phyloP scores from a whole-genome alignment of 2,888 invertebrate species.

The Drosophila paranaensis region DNA sequence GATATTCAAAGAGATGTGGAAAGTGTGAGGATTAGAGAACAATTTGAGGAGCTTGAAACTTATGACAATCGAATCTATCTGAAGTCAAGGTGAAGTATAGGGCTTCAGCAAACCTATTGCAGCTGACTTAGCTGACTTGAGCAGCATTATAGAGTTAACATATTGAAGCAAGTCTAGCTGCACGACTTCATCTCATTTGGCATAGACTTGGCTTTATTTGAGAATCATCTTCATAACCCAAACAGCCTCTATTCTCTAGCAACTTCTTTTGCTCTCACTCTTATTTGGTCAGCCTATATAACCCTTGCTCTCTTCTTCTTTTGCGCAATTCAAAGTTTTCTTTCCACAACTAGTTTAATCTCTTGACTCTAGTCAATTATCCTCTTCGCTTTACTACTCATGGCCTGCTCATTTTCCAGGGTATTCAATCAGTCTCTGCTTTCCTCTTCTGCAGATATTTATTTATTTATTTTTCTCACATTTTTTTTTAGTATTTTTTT shows the following conservation, averaged over 20 bases:
- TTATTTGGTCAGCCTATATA: not conserved
- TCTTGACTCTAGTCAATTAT: not conserved
- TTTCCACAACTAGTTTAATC: too few species aligned
- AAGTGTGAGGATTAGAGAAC: not conserved
- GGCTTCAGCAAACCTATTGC: too few species aligned
- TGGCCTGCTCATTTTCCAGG: not conserved
- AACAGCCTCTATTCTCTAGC: not conserved
- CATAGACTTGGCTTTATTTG: not conserved
- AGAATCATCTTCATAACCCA: not conserved
- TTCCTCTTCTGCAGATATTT: not conserved
- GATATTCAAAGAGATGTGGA: not conserved
- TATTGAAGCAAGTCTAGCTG: not conserved
- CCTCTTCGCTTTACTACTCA: not conserved
- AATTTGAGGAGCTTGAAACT: too few species aligned
- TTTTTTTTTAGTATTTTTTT: too few species aligned
- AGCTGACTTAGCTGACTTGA: too few species aligned
- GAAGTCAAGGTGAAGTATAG: too few species aligned
- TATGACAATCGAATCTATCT: too few species aligned
- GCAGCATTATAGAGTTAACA: too few species aligned
- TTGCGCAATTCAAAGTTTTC: too few species aligned
- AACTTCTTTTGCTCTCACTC: not conserved
- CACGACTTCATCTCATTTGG: not conserved
- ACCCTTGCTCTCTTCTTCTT: too few species aligned
- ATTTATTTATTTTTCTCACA: constrained; percentile 1
- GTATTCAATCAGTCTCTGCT: not conserved